Base-by-base conservation (phyloP, 2,797 vertebrate genomes). In the Denticeps clupeoides region DNA sequence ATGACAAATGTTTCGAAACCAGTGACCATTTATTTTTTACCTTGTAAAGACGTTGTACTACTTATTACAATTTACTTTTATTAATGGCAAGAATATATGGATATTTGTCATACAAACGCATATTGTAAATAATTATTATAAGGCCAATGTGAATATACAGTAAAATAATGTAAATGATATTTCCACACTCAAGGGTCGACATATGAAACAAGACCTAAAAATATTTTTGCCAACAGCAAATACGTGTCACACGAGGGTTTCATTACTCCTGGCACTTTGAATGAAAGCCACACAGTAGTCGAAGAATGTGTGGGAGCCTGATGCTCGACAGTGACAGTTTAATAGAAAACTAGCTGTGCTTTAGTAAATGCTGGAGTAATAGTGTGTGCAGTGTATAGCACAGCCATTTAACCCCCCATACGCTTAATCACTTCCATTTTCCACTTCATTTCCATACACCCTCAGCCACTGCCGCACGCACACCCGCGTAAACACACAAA, bases 381-480 rank as follows among this genome's bases (percentile, higher is more conserved):
- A 62, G 40, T 67, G 69, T 79, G 64, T 67, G 73, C 59, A 71
- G 68, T 65, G 61, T 53, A 56, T 47, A 57, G 53, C 40, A 58
- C 59, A 54, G 24, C 44, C 61, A 57, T 62, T 56, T 56, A 59
- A 62, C 59, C 60, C 57, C 51, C 55, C 58, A 49, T 52, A 56
- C 35, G 43, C 63, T 62, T 66, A 74, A 78, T 79, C 60, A 65
- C 65, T 58, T 59, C 58, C 53, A 75, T 77, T 81, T 77, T 74
- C 65, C 70, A 74, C 65, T 71, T 75, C 69, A 73, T 77, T 75
- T 75, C 62, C 69, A 69, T 55, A 60, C 42, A 67, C 71, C 67
- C 70, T 60, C 59, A 70, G 58, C 67, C 63, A 57, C 45, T 68
- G 59, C 61, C 56, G 27, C 33, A 60, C 60, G 49, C 55, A 48